Conservation (phyloP, 2,888 invertebrate genomes). For the Escarpia spicata region DNA sequence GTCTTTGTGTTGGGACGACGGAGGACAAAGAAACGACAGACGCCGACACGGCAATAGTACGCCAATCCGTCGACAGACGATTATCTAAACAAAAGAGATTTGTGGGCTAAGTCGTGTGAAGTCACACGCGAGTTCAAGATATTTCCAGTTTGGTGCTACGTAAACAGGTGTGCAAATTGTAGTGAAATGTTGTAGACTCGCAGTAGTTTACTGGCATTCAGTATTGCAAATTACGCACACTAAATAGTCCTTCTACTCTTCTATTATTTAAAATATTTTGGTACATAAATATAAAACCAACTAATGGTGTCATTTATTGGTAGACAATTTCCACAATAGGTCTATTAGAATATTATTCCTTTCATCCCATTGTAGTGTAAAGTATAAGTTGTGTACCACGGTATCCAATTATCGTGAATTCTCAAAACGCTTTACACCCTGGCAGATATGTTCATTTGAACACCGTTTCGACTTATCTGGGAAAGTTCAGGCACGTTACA, state of each 20-base stretch:
- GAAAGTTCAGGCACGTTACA: too few relatives aligned
- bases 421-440: too few relatives aligned
- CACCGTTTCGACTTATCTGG: too few relatives aligned
- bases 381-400: too few relatives aligned
- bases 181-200: not conserved
- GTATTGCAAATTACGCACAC: not conserved
- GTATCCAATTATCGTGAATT: too few relatives aligned
- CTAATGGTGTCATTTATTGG: too few relatives aligned
- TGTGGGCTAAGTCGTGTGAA: slow-evolving; percentile 3
- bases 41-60: not conserved
- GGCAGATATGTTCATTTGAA: too few relatives aligned
- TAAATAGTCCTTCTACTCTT: not conserved
- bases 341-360: too few relatives aligned
- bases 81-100: not conserved
- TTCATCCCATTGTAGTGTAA: too few relatives aligned
- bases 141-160: not conserved
- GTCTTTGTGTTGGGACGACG: not conserved
- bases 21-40: not conserved
- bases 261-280: not conserved
- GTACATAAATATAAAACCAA: not conserved
- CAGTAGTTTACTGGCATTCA: not conserved
- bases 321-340: too few relatives aligned
- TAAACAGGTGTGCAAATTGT: not conserved
- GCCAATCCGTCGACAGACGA: slow-evolving; percentile 1
- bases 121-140: not conserved